These are phyloP conservation scores for Nansenia antarctica DNA, from an alignment of 2,113 vertebrate genomes.

Conservation along the genomic window DNA sequence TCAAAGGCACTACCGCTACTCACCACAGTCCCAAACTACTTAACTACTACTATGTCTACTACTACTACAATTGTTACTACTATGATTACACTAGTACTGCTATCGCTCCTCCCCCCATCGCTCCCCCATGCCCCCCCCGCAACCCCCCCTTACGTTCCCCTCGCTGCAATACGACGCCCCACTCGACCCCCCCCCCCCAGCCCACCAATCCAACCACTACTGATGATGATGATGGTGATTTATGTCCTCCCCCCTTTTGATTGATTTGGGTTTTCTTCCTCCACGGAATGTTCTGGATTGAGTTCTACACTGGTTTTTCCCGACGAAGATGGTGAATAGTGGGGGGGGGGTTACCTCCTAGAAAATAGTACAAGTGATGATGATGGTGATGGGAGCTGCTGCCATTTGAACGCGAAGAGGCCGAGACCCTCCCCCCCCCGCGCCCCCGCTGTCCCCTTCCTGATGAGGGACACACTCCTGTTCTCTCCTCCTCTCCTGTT, in stretches of 20 bases:
- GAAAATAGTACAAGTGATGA: neutral
- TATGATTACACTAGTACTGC: conserved; percentile 60
- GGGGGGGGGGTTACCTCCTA: neutral
- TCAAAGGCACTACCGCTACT: conserved; percentile 41
- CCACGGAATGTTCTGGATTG: neutral
- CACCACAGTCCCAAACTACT: conserved; percentile 17
- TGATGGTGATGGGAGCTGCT: too few species aligned
- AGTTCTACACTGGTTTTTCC: neutral
- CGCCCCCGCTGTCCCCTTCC: neutral
- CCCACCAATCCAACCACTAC: conserved; percentile 36
- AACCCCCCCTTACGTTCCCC: conserved; percentile 43
- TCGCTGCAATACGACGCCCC: neutral
- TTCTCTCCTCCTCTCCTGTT: conserved; percentile 23
- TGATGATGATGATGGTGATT: conserved; percentile 43
- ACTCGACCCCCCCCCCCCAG: neutral
- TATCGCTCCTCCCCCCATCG: conserved; percentile 40
- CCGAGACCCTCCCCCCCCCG: conserved; percentile 6
- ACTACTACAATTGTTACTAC: conserved; percentile 34
- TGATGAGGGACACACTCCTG: too few species aligned
- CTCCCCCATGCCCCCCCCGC: conserved; percentile 34
- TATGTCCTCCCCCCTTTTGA: neutral
- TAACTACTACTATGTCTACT: conserved; percentile 4
- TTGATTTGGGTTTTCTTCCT: neutral
- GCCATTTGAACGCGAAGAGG: too few species aligned
- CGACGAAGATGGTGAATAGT: neutral